A percentile compares a stretch with the other conserved stretches of the same genome.
These are phyloP conservation scores for Stegastes partitus DNA, from an alignment of 2,113 vertebrate genomes.

Conservation along the genomic window DNA sequence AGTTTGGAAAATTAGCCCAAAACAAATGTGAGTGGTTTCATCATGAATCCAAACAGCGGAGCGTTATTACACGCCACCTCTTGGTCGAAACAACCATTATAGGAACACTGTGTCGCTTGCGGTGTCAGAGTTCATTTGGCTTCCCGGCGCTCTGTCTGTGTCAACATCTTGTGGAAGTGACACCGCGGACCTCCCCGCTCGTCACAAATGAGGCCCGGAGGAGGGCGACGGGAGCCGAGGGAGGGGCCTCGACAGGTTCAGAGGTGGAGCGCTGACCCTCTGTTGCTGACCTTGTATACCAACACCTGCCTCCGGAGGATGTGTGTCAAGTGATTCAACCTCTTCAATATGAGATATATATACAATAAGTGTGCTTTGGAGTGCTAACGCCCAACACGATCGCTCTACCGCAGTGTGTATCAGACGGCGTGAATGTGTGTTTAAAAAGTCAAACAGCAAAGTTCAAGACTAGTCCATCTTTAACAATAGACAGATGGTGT, in stretches of 20 bases:
- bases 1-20: slow-evolving; percentile 64
- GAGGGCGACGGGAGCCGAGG: slow-evolving; percentile 15
- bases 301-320: slow-evolving; percentile 24
- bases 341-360: slow-evolving; percentile 21
- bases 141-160: slow-evolving; percentile 29
- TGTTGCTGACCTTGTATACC: slow-evolving; percentile 43
- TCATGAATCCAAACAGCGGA: slow-evolving; percentile 24
- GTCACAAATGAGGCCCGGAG: slow-evolving; percentile 72
- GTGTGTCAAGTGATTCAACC: slow-evolving; percentile 51
- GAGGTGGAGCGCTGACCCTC: slow-evolving; percentile 56
- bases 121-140: slow-evolving; percentile 55
- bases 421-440: neutral
- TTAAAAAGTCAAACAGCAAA: slow-evolving; percentile 27
- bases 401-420: neutral
- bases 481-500: slow-evolving; percentile 23
- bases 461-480: slow-evolving; percentile 12
- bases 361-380: slow-evolving; percentile 36
- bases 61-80: slow-evolving; percentile 15
- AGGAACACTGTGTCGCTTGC: neutral
- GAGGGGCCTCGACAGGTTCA: slow-evolving; percentile 19
- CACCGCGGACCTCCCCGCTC: slow-evolving; percentile 41
- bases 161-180: slow-evolving; percentile 55
- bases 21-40: slow-evolving; percentile 64
- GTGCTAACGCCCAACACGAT: slow-evolving; percentile 6
- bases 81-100: slow-evolving; percentile 31